These are phyloP conservation scores for Diuraphis noxia DNA, from an alignment of 1,140 invertebrate species.

Conservation along the genomic window DNA sequence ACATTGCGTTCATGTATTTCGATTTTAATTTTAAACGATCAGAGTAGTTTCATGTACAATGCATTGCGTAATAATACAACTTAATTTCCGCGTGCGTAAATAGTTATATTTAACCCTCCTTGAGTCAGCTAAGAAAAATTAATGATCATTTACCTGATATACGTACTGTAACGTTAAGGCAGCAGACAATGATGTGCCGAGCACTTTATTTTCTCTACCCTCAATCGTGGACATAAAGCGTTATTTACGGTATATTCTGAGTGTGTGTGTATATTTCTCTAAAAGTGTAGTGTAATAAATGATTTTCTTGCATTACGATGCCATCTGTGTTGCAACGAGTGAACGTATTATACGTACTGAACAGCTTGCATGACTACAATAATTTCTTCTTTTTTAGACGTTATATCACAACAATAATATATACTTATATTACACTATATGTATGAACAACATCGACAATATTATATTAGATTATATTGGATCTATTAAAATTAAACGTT, in stretches of 20 bases:
- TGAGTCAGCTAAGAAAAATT: background rate
- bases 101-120: constrained; percentile 26
- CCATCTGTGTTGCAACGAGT: background rate
- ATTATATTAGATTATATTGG: background rate
- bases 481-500: background rate
- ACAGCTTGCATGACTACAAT: background rate
- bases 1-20: background rate
- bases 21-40: background rate
- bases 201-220: constrained; percentile 21
- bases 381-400: background rate
- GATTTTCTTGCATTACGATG: background rate
- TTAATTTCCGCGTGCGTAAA: background rate
- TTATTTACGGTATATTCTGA: constrained; percentile 9
- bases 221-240: constrained; percentile 6
- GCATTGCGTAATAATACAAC: background rate
- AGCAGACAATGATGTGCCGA: background rate
- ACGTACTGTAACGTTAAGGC: background rate
- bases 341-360: background rate
- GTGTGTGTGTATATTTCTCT: background rate
- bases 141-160: constrained; percentile 11
- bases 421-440: background rate
- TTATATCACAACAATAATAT: background rate
- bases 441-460: background rate
- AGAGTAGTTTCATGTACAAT: background rate
- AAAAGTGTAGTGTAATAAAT: constrained; percentile 12